Conservation (phyloP, 2,113 vertebrate species). For the Corvus cornix region DNA sequence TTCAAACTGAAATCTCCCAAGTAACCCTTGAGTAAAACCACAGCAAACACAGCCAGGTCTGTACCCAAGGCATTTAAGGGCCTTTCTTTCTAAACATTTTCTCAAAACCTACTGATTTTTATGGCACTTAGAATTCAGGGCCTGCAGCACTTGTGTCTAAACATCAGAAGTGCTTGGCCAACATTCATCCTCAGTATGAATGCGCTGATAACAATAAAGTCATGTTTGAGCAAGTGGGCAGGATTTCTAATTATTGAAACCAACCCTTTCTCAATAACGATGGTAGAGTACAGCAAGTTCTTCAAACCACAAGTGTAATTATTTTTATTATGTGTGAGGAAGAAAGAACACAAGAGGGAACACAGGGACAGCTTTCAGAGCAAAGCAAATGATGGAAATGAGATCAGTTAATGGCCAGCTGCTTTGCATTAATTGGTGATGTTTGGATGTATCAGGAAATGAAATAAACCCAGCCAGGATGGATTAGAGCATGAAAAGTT, state of each 20-base stretch:
- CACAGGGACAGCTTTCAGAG: constrained; percentile 13
- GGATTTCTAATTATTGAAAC: not conserved
- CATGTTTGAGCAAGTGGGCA: not conserved
- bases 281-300: not conserved
- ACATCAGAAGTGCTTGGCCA: not conserved
- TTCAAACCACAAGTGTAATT: not conserved
- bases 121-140: not conserved
- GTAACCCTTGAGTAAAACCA: not conserved
- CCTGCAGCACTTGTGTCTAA: not conserved
- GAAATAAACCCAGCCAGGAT: constrained; percentile 22
- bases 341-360: constrained; percentile 25
- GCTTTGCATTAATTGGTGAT: constrained; percentile 41
- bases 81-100: not conserved
- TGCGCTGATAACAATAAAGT: not conserved
- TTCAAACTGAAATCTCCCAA: not conserved
- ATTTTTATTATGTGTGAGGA: constrained; percentile 45
- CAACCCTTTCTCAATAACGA: not conserved
- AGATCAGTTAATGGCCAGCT: constrained; percentile 42
- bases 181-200: not conserved
- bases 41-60: not conserved
- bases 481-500: not conserved
- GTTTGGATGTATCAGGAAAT: constrained; percentile 22
- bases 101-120: not conserved
- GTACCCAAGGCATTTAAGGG: not conserved
- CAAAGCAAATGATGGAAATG: constrained; percentile 15